phyloP scores from a whole-genome alignment of 2,797 vertebrate species.

The Pteronotus mesoamericanus region DNA sequence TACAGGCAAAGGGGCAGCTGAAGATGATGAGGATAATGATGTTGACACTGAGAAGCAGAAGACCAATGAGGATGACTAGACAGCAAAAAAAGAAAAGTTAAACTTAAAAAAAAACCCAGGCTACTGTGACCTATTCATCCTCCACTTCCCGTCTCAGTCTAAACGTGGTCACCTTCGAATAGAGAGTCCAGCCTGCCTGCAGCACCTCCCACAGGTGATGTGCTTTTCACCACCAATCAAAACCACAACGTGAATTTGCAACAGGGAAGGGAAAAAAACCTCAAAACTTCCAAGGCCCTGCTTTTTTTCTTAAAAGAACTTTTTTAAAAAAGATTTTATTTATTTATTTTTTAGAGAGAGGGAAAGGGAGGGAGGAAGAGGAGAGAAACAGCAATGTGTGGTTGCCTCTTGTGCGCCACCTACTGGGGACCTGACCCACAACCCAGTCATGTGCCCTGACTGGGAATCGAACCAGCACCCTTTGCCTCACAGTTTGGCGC shows the following conservation, averaged over 20 bases:
- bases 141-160: constrained; percentile 79
- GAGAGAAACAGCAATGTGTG: too few species aligned
- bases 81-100: constrained; percentile 76
- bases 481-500: too few species aligned
- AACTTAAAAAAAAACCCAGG: constrained; percentile 78
- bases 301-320: constrained; percentile 91
- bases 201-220: constrained; percentile 55
- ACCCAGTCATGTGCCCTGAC: too few species aligned
- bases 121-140: constrained; percentile 80
- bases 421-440: too few species aligned
- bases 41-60: constrained; percentile 95
- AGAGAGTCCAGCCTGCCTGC: constrained; percentile 80
- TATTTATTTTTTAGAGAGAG: too few species aligned
- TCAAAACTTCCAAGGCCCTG: constrained; percentile 88
- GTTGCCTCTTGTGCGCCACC: too few species aligned
- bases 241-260: constrained; percentile 64
- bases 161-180: constrained; percentile 90
- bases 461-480: too few species aligned
- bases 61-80: constrained; percentile 88
- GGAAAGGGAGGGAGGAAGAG: too few species aligned
- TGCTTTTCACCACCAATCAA: constrained; percentile 16
- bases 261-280: constrained; percentile 56
- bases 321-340: too few species aligned
- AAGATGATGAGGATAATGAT: constrained; percentile 92
- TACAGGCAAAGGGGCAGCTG: constrained; percentile 89